Conservation (phyloP, 2,888 invertebrate species). For the Calameuta idolon region DNA sequence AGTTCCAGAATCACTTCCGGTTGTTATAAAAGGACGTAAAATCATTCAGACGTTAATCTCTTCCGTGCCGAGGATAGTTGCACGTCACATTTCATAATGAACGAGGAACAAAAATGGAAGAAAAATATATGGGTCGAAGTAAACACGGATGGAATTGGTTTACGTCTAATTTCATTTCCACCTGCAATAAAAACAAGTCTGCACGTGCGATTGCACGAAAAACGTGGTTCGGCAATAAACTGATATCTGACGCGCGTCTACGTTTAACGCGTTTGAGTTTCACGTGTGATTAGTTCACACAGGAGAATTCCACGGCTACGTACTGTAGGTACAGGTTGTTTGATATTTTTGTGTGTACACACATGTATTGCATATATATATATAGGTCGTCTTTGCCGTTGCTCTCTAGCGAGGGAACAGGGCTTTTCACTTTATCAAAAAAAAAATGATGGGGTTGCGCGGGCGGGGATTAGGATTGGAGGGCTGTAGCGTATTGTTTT, state of each 20-base stretch:
- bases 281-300: background rate
- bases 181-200: background rate
- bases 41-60: background rate
- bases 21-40: background rate
- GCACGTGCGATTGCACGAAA: background rate
- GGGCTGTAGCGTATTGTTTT: background rate
- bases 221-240: background rate
- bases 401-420: background rate
- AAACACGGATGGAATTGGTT: background rate
- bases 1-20: background rate
- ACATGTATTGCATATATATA: background rate
- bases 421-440: background rate
- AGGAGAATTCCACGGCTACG: background rate
- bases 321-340: background rate
- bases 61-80: background rate
- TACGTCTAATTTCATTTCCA: background rate
- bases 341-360: background rate
- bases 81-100: background rate
- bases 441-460: background rate
- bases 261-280: background rate
- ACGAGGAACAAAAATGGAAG: background rate
- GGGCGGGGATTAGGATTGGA: background rate
- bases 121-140: background rate
- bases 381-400: background rate
- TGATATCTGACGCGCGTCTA: background rate